Conservation (phyloP, 2,888 invertebrate genomes). For the Aleiodes testaceus region DNA sequence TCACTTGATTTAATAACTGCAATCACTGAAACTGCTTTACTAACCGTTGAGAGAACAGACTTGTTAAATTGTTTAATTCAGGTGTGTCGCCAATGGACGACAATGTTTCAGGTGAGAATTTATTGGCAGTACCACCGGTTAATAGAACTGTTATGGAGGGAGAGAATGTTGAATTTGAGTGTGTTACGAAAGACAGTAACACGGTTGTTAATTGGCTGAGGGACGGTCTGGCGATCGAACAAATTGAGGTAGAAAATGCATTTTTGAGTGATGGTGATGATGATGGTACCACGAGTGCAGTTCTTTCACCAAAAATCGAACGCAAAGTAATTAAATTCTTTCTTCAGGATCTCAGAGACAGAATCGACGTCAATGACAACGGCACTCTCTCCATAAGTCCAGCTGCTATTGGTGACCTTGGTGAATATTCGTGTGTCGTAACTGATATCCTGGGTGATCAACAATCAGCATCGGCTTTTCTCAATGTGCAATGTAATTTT, state of each 20-base stretch:
- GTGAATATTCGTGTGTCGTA: slow-evolving; percentile 91
- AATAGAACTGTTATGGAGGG: slow-evolving; percentile 92
- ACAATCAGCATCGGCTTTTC: slow-evolving; percentile 88
- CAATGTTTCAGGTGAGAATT: slow-evolving; percentile 83
- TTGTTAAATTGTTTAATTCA: slow-evolving; percentile 72
- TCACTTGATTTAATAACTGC: no score
- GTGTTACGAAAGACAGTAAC: slow-evolving; percentile 84
- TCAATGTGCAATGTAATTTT: slow-evolving; percentile 92
- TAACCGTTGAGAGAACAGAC: slow-evolving; percentile 70
- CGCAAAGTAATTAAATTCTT: neutral
- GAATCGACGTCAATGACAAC: slow-evolving; percentile 80
- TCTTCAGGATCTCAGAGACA: slow-evolving; percentile 77
- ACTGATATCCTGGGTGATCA: slow-evolving; percentile 82
- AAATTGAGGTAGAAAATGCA: slow-evolving; percentile 65
- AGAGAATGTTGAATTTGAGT: slow-evolving; percentile 86
- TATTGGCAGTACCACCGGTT: slow-evolving; percentile 89
- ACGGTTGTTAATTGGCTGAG: slow-evolving; percentile 77
- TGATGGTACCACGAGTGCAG: no score
- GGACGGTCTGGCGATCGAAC: slow-evolving; percentile 73
- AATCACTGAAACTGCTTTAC: slow-evolving; percentile 57
- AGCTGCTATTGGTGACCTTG: slow-evolving; percentile 87
- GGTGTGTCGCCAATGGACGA: slow-evolving; percentile 69
- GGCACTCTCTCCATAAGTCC: slow-evolving; percentile 87
- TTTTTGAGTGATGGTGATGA: neutral
- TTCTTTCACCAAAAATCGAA: no score